Base-by-base conservation (phyloP, 2,113 vertebrate species). In the Dasypus novemcinctus region DNA sequence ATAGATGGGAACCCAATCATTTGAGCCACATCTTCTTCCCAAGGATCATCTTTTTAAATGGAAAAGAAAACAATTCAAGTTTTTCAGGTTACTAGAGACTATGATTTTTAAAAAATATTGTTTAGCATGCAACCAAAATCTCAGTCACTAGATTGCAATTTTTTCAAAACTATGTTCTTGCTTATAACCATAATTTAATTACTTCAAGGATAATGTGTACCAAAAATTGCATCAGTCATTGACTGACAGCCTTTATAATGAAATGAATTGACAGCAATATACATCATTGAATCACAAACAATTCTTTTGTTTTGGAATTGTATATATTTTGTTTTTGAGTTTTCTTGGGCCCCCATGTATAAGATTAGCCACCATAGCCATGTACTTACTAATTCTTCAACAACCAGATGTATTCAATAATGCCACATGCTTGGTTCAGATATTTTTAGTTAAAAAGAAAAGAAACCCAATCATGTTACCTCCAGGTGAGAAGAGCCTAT, bases 61-160 rank as follows among this genome's bases (percentile, higher is more conserved):
- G n/a, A 18, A 78, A 64, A 64, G n/a, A 71, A 75, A 36, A 10
- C 38, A 27, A 5, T 83, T 33, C 54, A 76, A 41, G n/a, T n/a
- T 78, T 90, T 84, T 12, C 14, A 43, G 38, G 64, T 72, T 75
- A 59, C 15, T 4, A 81, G 41, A 89, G 8, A 49, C n/a, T n/a
- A n/a, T n/a, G n/a, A n/a, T 36, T 63, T 86, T 90, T 61, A 43
- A 85, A 57, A 72, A 78, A 79, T 83, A 94, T 85, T 88, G 13
- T 46, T 63, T 84, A 71, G 23, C 5, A 52, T 87, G 25, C 1
- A 12, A 63, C 43, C 38, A 87, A 81, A 88, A 71, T 5, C 2
- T 33, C 36, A 54, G 88, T 94, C 18, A 57, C 15, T 59, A 46
- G 72, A 59, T 11, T 69, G 0, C 33, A 43, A 21, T 9, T 82